Conservation (phyloP, 2,113 vertebrate genomes). For the Mesembrinibis cayennensis region DNA sequence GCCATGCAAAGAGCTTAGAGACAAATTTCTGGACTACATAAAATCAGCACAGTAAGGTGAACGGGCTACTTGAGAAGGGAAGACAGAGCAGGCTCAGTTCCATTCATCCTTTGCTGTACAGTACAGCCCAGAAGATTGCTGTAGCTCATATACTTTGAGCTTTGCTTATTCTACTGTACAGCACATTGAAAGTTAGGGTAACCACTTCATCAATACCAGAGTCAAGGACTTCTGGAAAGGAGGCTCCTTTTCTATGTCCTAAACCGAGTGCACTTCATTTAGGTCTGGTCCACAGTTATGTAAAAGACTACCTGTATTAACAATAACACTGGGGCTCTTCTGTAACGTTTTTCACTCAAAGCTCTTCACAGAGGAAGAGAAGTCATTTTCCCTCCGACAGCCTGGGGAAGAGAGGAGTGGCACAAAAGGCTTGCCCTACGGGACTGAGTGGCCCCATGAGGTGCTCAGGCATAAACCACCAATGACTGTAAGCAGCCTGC, state of each 20-base stretch:
- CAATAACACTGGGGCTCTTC: background rate
- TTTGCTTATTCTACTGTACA: background rate
- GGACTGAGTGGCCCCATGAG: background rate
- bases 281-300: background rate
- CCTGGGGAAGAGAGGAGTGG: background rate
- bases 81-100: background rate
- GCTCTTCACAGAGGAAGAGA: background rate
- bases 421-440: background rate
- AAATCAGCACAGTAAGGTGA: background rate
- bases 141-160: background rate
- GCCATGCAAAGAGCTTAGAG: background rate
- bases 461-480: background rate
- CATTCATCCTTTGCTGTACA: background rate
- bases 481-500: background rate
- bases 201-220: background rate
- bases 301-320: background rate
- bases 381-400: background rate
- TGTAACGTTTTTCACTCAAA: background rate
- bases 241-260: background rate
- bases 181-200: background rate
- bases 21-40: background rate
- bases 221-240: background rate
- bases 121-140: background rate
- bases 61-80: background rate
- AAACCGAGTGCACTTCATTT: background rate